Evolutionary conservation across 2,113 vertebrate genomes (phyloP).

Genomic region (Trematocara variabile): DNA sequence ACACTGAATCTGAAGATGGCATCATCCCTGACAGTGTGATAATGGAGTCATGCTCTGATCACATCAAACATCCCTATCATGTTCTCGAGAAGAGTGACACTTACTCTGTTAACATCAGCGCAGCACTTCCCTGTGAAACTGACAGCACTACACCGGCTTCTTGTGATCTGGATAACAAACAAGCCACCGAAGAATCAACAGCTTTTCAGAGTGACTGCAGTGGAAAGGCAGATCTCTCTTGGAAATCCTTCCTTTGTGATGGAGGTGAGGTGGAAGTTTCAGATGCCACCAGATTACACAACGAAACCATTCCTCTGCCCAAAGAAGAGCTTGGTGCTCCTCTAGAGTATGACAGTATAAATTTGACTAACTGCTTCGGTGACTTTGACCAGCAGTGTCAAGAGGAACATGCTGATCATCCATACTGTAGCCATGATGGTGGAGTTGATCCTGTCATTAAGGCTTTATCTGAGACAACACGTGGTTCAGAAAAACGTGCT

Average conservation of each 20-base stretch:
- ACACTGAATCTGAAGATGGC: slow-evolving; percentile 1
- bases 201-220: not conserved
- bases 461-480: not conserved
- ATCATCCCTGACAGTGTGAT: slow-evolving; percentile 9
- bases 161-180: not conserved
- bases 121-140: not conserved
- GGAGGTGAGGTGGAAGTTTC: slow-evolving; percentile 46
- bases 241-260: slow-evolving; percentile 28
- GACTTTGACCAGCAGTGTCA: not conserved
- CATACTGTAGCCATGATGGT: not conserved
- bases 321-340: not conserved
- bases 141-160: not conserved
- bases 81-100: not conserved
- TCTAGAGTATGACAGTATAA: not conserved
- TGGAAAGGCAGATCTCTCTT: not conserved
- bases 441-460: not conserved
- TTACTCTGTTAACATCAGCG: not conserved
- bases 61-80: slow-evolving; percentile 47
- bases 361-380: not conserved
- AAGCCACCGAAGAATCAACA: not conserved
- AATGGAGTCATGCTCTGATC: slow-evolving; percentile 2
- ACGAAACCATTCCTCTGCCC: slow-evolving; percentile 32
- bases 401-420: slow-evolving; percentile 24
- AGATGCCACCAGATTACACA: slow-evolving; percentile 10
- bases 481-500: not conserved